Evolutionary conservation across 1,140 invertebrate species (phyloP).

Genomic region (Euwallacea similis): DNA sequence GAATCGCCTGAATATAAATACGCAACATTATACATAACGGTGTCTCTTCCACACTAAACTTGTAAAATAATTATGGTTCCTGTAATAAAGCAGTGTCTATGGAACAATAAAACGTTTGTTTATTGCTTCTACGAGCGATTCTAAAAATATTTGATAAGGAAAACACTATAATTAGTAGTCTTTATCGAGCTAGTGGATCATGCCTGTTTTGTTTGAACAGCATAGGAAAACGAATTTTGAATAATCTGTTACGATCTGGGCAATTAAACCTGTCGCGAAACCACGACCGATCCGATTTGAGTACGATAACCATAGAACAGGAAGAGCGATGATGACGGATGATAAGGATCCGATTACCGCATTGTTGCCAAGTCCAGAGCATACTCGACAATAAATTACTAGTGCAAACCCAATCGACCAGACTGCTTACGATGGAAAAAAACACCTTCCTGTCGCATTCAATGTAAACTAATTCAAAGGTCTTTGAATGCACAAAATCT

Average conservation of each 20-base stretch:
- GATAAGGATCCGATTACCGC: conserved; percentile 15
- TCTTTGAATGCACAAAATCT: too few relatives aligned
- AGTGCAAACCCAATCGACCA: too few relatives aligned
- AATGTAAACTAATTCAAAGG: too few relatives aligned
- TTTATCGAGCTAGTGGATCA: background rate
- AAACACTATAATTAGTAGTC: background rate
- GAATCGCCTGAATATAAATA: too few relatives aligned
- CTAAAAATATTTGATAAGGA: too few relatives aligned
- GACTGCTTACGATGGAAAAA: too few relatives aligned
- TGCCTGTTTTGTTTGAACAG: background rate
- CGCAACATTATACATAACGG: too few relatives aligned
- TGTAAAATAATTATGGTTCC: too few relatives aligned
- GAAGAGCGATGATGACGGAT: conserved; percentile 9
- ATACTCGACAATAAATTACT: too few relatives aligned
- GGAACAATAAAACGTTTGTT: background rate
- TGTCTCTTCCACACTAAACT: too few relatives aligned
- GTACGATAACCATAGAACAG: conserved; percentile 15
- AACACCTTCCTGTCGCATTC: too few relatives aligned
- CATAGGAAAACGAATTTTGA: conserved; percentile 4
- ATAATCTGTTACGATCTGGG: conserved; percentile 14
- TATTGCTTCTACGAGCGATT: too few relatives aligned
- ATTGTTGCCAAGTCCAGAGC: background rate
- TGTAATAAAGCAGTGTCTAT: background rate
- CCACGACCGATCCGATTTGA: conserved; percentile 17
- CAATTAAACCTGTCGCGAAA: conserved; percentile 26